Evolutionary conservation across 2,888 invertebrate species (phyloP).

Genomic region (Harpalus rubripes): DNA sequence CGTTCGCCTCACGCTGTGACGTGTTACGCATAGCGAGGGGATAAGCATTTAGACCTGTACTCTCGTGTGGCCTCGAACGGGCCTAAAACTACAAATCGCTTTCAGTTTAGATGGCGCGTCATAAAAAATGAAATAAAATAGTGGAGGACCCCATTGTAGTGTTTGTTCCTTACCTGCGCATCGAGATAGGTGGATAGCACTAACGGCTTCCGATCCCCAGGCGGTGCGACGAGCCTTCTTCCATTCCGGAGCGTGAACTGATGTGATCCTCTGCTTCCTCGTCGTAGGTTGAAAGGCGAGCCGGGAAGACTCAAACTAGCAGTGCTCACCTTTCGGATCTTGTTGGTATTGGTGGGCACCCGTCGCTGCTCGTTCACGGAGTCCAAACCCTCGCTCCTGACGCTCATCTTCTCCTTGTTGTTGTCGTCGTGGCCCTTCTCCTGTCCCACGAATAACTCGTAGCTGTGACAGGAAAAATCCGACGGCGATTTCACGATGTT

Average conservation of each 20-base stretch:
- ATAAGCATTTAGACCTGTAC: too few species aligned
- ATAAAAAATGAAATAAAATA: too few species aligned
- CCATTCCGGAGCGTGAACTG: slow-evolving; percentile 94
- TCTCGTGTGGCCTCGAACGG: too few species aligned
- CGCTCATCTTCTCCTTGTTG: slow-evolving; percentile 94
- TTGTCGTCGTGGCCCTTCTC: slow-evolving; percentile 93
- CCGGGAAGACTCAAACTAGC: slow-evolving; percentile 98
- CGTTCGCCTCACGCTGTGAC: too few species aligned
- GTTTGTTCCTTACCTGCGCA: slow-evolving; percentile 78
- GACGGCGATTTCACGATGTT: slow-evolving; percentile 93
- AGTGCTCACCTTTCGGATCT: slow-evolving; percentile 95
- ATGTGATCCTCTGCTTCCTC: slow-evolving; percentile 94
- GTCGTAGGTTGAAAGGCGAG: slow-evolving; percentile 95
- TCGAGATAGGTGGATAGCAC: slow-evolving; percentile 96
- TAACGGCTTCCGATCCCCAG: slow-evolving; percentile 94
- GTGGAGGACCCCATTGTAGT: background rate
- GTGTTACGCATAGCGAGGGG: too few species aligned
- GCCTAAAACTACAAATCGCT: too few species aligned
- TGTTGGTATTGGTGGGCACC: slow-evolving; percentile 80
- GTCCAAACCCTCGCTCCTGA: slow-evolving; percentile 89
- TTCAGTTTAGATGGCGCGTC: too few species aligned
- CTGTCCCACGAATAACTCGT: slow-evolving; percentile 94
- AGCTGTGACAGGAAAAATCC: slow-evolving; percentile 94
- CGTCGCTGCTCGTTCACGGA: slow-evolving; percentile 91
- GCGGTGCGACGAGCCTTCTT: slow-evolving; percentile 88